Evolutionary conservation across 1,140 invertebrate species (phyloP), one percentile per base, ranked within the genome.

Genomic region (Drosophila asahinai): DNA sequence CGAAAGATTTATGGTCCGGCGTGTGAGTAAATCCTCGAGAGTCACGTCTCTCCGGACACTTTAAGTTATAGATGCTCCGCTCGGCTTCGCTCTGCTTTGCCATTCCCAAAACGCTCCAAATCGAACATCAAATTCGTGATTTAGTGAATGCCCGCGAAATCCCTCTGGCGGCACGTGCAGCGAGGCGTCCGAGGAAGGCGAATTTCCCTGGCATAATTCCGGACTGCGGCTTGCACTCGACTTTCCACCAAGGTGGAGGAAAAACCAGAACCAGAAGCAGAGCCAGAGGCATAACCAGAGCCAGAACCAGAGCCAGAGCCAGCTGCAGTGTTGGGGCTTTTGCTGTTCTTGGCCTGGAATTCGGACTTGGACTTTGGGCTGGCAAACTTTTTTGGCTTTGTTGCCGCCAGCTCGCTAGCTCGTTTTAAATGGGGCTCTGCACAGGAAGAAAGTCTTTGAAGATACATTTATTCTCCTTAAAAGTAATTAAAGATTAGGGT

Each of bases 91-190:
- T 17, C 42, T 25, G 14, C 58, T 49, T 19, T 40, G 72, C 60
- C 61, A 80, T 80, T 83, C 67, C 63, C 45, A 49, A 55, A 76
- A 58, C 61, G 42, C 70, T 63, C 22, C 61, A 71, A 86, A 71
- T 75, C 82, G 64, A 78, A 75, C 82, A 71, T 68, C 68, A 65
- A 73, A 73, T 51, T 63, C 81, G 79, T 87, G 83, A 87, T 87
- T 87, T 87, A 87, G 77, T 87, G 72, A 75, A 75, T 70, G 64
- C 80, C 75, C 80, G 70, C 70, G 14, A 54, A 72, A 63, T 86
- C 76, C 67, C 70, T 59, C 15, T 40, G 54, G 49, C 70, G 22
- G 70, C 70, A 73, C 70, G 70, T 72, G 68, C 51, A 70, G 17
- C 27, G 5, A 51, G 48, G 61, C 36, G 25, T 36, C 42, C 33